These are phyloP conservation scores for Catamblyrhynchus diadema DNA, from an alignment of 2,797 vertebrate genomes.

Conservation along the genomic window DNA sequence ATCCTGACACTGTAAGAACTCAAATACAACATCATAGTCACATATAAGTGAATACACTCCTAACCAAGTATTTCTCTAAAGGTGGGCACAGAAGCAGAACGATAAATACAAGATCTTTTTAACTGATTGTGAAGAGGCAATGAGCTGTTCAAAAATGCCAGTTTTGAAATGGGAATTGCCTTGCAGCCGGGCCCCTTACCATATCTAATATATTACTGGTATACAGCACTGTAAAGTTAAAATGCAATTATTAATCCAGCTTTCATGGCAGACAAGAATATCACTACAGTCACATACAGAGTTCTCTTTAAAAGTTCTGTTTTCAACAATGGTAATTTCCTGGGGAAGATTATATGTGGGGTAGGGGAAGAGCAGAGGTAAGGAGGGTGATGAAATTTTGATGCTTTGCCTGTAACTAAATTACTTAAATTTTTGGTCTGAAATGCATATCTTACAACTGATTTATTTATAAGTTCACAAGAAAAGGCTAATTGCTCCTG, in stretches of 20 bases:
- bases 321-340: background rate
- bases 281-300: background rate
- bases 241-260: background rate
- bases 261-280: background rate
- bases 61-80: background rate
- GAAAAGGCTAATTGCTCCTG: background rate
- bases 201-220: background rate
- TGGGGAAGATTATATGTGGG: background rate
- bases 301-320: background rate
- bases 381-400: background rate
- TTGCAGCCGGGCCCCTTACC: background rate
- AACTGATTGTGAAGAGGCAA: background rate
- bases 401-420: background rate
- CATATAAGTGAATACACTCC: background rate
- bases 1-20: background rate
- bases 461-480: background rate
- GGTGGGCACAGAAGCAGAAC: background rate
- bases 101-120: background rate
- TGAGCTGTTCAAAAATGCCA: background rate
- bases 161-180: background rate
- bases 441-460: background rate
- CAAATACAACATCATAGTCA: background rate
- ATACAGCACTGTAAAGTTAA: background rate
- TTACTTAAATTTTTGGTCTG: background rate
- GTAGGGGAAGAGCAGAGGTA: background rate